These are phyloP conservation scores for Bolinopsis microptera DNA, from an alignment of 37 sponge, comb jelly and placozoan species.

Conservation along the genomic window DNA sequence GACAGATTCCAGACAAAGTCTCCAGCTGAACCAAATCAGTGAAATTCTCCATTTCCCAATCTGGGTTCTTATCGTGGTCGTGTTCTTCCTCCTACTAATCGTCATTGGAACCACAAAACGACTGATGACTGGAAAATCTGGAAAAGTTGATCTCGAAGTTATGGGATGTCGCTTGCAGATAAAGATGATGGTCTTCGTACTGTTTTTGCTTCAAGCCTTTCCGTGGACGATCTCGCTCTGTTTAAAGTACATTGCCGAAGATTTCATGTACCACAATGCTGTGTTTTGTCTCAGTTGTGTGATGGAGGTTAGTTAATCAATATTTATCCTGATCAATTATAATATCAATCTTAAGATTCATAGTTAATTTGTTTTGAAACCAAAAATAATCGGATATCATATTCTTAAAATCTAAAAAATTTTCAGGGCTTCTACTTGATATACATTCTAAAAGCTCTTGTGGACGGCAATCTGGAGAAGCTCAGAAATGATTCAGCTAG, in stretches of 20 bases:
- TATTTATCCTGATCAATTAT: too few relatives aligned
- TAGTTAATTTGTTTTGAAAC: not conserved
- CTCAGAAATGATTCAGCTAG: not conserved
- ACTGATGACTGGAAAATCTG: not conserved
- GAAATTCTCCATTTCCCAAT: constrained; percentile 47
- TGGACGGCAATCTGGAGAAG: not conserved
- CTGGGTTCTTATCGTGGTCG: not conserved
- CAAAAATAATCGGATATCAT: too few relatives aligned
- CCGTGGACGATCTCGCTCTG: not conserved
- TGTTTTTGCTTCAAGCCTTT: not conserved
- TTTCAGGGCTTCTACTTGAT: not conserved
- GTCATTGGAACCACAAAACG: not conserved
- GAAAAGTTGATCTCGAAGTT: not conserved
- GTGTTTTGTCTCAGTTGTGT: not conserved
- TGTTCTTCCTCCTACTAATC: not conserved
- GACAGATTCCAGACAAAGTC: not conserved
- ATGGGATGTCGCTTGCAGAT: not conserved
- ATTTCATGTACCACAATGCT: not conserved
- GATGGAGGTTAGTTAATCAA: not conserved
- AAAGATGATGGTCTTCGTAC: not conserved
- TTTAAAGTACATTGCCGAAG: not conserved
- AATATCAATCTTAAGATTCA: too few relatives aligned
- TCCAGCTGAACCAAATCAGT: not conserved
- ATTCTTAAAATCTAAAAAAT: not conserved
- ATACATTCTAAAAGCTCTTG: not conserved